These are phyloP conservation scores for Axis porcinus DNA, from an alignment of 2,113 vertebrate genomes.

Conservation along the genomic window DNA sequence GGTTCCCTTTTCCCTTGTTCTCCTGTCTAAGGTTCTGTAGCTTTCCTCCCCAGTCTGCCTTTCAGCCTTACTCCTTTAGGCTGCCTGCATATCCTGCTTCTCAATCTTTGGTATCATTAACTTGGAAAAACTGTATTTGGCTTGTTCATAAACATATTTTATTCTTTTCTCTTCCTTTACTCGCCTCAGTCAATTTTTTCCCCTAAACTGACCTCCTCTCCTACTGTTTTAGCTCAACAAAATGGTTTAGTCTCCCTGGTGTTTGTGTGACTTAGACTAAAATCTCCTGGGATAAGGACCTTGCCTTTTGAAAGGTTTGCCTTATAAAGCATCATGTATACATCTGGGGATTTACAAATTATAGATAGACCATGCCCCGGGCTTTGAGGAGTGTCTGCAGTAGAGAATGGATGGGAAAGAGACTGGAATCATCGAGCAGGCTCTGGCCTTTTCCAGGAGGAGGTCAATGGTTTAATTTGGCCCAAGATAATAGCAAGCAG, in stretches of 20 bases:
- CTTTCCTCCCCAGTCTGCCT: background rate
- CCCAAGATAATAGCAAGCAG: conserved; percentile 3
- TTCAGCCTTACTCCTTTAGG: background rate
- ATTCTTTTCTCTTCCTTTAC: background rate
- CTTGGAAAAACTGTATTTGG: background rate
- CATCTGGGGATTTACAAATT: background rate
- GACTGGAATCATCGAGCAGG: background rate
- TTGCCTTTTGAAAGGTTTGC: background rate
- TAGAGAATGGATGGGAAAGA: background rate
- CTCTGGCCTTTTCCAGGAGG: background rate
- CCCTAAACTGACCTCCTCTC: conserved; percentile 9
- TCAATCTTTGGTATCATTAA: background rate
- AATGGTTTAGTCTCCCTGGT: background rate
- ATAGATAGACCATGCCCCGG: background rate
- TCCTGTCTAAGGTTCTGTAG: background rate
- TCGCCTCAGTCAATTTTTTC: background rate
- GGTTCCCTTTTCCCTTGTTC: background rate
- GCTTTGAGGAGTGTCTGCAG: background rate
- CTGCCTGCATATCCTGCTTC: background rate
- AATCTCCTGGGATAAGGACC: background rate
- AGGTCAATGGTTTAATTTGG: conserved; percentile 43
- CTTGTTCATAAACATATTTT: background rate
- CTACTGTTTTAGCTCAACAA: background rate
- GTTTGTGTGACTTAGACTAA: background rate
- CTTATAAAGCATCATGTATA: background rate